Base-by-base conservation (phyloP, 2,113 vertebrate genomes). In the Danionella cerebrum region DNA sequence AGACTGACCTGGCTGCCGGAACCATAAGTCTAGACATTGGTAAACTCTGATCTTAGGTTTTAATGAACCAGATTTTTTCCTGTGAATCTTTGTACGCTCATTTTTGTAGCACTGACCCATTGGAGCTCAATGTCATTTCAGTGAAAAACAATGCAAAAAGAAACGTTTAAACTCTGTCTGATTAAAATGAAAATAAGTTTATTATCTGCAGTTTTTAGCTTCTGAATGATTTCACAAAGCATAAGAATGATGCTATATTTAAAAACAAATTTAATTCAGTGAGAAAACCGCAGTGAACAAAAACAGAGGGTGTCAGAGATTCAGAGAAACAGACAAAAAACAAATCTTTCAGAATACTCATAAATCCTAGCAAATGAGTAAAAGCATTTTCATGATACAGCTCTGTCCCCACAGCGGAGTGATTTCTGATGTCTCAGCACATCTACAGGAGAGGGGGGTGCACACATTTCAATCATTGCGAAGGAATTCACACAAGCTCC, bases 381-480 rank as follows among this genome's bases (percentile, higher is more conserved):
- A 39, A 59, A 35, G 13, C 14, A 14, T 63, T 70, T 39, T 78
- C 74, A 77, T 72, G 67, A 72, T 58, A 68, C 38, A 24, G 50
- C 39, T 63, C 27, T 55, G 57, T 65, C 67, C 45, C 68, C 75
- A 70, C 66, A 77, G 77, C 71, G 39, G 47, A 19, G 54, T 82
- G 81, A 75, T 78, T 76, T 70, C 55, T 86, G 85, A 83, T 80
- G 70, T 57, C 83, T 89, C 84, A 86, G 84, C 85, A 41, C 78
- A 76, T 42, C 35, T n/a, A 42, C 25, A 39, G 27, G 21, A 60
- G 44, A 51, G 45, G 10, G 33, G 14, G 36, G 29, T 7, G 29
- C 29, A 33, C 11, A 41, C 16, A 31, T 50, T 59, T 60, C 42
- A 60, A 69, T 60, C 33, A 69, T 21, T 21, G 39, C 18, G 16